phyloP scores from a whole-genome alignment of 2,797 vertebrate species.

The Eulemur rubriventer region DNA sequence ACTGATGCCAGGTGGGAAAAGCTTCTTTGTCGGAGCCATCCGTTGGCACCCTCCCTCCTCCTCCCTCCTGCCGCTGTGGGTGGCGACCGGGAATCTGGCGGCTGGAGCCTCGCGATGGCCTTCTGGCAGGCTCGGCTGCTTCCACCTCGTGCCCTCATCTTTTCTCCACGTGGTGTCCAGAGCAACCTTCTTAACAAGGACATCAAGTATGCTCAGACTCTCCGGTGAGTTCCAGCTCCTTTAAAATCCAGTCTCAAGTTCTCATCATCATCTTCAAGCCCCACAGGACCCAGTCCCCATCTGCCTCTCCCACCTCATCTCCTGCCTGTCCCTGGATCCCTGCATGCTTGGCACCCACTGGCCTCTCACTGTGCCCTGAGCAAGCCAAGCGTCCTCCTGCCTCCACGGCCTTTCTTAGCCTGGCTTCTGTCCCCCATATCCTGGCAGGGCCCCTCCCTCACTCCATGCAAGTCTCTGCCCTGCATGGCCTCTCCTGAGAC shows the following conservation, averaged over 20 bases:
- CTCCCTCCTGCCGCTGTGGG: not conserved
- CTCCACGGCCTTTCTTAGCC: not conserved
- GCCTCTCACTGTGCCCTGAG: not conserved
- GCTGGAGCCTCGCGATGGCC: not conserved
- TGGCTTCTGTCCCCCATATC: not conserved
- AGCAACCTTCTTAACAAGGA: not conserved
- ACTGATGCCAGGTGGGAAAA: not conserved
- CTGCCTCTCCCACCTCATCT: not conserved
- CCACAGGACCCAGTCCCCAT: not conserved
- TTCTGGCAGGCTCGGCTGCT: not conserved
- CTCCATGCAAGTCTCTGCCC: not conserved
- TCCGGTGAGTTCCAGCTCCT: not conserved
- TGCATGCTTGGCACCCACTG: too few relatives aligned
- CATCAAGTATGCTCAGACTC: not conserved
- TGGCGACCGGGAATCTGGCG: not conserved
- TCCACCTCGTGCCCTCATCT: not conserved
- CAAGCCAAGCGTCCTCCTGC: not conserved
- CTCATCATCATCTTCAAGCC: not conserved
- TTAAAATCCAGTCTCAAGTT: not conserved
- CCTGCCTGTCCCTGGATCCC: not conserved
- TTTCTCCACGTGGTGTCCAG: not conserved
- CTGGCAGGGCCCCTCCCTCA: too few relatives aligned
- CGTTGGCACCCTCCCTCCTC: not conserved
- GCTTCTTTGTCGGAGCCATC: not conserved
- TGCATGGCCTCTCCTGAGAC: not conserved